Evolutionary conservation across 2,113 vertebrate genomes (phyloP).

Genomic region (Dromiciops gliroides): DNA sequence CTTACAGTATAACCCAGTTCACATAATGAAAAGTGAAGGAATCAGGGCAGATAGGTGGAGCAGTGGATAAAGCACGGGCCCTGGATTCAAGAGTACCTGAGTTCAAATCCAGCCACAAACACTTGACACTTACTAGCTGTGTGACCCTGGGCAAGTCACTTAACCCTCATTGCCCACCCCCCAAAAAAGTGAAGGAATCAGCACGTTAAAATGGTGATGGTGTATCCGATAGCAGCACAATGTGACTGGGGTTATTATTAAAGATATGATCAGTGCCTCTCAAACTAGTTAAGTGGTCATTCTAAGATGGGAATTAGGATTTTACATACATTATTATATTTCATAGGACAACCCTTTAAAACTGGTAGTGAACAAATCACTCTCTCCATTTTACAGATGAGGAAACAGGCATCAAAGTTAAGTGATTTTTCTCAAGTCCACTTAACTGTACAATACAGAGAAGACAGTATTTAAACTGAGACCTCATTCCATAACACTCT

Average conservation of each 20-base stretch:
- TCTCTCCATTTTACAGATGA: neutral
- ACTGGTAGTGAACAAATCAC: neutral
- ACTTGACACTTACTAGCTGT: no score
- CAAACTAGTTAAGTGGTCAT: neutral
- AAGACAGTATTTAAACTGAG: neutral
- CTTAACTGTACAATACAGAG: neutral
- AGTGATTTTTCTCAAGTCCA: neutral
- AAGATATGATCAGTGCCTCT: neutral
- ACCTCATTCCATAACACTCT: no score
- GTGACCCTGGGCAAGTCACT: no score
- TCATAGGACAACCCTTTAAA: neutral
- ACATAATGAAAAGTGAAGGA: neutral
- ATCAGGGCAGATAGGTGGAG: no score
- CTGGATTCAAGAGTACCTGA: no score
- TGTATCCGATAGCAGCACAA: neutral
- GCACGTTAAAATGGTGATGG: neutral
- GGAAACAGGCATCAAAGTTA: neutral
- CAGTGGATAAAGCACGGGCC: no score
- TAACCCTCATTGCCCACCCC: no score
- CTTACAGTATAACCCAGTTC: neutral
- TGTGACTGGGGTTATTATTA: neutral
- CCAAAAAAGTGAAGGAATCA: neutral
- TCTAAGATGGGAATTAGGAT: neutral
- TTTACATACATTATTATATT: neutral
- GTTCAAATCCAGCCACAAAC: no score